Base-by-base conservation (phyloP, 2,888 invertebrate species). In the Meghimatium bilineatum region DNA sequence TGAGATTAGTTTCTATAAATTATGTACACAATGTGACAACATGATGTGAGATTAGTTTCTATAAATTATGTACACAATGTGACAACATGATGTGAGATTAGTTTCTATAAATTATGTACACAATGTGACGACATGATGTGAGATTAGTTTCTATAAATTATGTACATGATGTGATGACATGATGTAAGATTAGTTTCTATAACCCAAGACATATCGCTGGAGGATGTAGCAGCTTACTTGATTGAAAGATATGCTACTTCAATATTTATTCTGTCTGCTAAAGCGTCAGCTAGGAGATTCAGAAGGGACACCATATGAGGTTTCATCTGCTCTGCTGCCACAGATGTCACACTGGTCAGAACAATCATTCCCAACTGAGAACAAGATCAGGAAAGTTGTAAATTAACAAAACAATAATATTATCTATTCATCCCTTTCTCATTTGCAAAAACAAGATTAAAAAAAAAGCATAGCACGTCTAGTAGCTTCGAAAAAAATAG, bases 301-400 rank as follows among this genome's bases (percentile, higher is more conserved):
- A 95, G 94, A 83, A 96, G 94, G 0, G 95, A 94, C 82, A 95
- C 94, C 82, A 95, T 95, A 91, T 96, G 96, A n/a, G 95, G 94
- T 76, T 95, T 94, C 90, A 96, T 96, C 86, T 96, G 95, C 88
- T 96, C 95, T 63, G 96, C 95, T 12, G 96, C 95, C 26, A 95
- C 94, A 90, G 96, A 96, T 14, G 96, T 95, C 90, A 97, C 95
- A 77, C 95, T 95, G 76, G 96, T 95, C 89, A 96, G 94, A 32
- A 96, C 95, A 89, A 95, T 95, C 94, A 96, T 95, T 52, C 96
- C 96, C 88, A 96, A 91, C 95, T 96, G 91, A n/a, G 32, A 34
- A 29, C 5, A 74, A 52, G 10, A 23, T 14, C 60, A 60, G 17
- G 8, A 12, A 60, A 60, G 23, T 60, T 23, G n/a, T n/a, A n/a